Conservation (phyloP, 2,797 vertebrate species). For the Notolabrus celidotus region DNA sequence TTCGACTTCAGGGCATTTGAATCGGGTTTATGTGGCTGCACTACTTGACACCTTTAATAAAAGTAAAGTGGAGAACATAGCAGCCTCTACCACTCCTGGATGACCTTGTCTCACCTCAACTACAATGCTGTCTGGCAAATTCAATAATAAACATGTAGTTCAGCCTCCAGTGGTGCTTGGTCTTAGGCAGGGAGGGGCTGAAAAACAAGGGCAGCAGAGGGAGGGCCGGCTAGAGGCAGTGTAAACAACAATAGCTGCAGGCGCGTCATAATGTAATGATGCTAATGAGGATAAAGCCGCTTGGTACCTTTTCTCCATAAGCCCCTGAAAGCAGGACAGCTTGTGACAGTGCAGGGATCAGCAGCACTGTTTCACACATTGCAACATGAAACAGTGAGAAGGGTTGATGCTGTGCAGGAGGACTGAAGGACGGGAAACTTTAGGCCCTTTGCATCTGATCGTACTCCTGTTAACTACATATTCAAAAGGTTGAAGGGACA, state of each 20-base stretch:
- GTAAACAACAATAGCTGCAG: conserved; percentile 60
- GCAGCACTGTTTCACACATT: conserved; percentile 39
- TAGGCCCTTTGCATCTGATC: background rate
- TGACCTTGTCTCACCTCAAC: background rate
- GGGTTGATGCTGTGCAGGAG: background rate
- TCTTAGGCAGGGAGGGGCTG: background rate
- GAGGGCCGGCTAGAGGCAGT: background rate
- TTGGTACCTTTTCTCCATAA: conserved; percentile 69
- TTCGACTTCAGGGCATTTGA: background rate
- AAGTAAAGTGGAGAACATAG: background rate
- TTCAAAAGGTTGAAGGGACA: background rate
- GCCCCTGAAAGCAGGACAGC: conserved; percentile 74
- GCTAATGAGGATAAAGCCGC: conserved; percentile 76
- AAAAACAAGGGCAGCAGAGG: conserved; percentile 2
- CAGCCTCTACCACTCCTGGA: background rate
- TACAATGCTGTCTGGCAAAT: conserved; percentile 15
- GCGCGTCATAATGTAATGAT: conserved; percentile 60
- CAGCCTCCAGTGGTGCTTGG: background rate
- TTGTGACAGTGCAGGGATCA: conserved; percentile 70
- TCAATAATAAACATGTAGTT: background rate
- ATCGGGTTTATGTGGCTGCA: background rate
- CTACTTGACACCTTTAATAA: conserved; percentile 1
- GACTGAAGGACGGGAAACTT: background rate
- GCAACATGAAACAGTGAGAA: conserved; percentile 16
- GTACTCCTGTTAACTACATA: background rate